Evolutionary conservation across 2,113 vertebrate species (phyloP).

Genomic region (Morone saxatilis): DNA sequence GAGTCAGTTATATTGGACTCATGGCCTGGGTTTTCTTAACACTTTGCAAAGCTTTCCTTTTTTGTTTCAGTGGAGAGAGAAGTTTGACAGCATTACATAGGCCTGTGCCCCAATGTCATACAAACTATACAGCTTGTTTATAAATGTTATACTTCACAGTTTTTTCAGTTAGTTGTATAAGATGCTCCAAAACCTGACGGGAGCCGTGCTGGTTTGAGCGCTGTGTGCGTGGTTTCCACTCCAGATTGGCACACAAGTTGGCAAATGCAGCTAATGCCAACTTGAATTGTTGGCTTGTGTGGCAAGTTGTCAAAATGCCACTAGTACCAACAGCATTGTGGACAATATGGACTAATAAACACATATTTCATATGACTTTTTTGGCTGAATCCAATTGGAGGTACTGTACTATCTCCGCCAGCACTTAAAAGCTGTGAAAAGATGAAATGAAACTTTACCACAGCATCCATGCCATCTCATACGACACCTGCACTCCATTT

Average conservation of each 20-base stretch:
- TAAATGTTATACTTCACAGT: neutral
- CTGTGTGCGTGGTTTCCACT: neutral
- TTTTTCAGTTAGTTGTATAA: neutral
- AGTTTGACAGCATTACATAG: neutral
- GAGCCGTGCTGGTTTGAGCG: neutral
- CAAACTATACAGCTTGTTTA: neutral
- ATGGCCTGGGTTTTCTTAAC: neutral
- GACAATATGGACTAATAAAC: constrained; percentile 27
- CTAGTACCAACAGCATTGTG: neutral
- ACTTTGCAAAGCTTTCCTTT: neutral
- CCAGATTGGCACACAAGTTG: neutral
- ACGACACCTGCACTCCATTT: neutral
- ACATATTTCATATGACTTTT: constrained; percentile 1
- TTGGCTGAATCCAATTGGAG: constrained; percentile 7
- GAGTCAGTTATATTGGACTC: constrained; percentile 15
- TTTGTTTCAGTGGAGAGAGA: neutral
- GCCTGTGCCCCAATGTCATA: neutral
- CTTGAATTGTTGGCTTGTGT: neutral
- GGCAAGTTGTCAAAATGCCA: neutral
- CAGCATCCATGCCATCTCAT: neutral
- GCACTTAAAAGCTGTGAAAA: constrained; percentile 1
- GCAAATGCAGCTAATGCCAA: neutral
- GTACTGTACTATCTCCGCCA: neutral
- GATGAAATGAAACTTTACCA: neutral
- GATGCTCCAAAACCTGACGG: neutral